Base-by-base conservation (phyloP, 2,888 invertebrate genomes). In the Amphipoea lucens region DNA sequence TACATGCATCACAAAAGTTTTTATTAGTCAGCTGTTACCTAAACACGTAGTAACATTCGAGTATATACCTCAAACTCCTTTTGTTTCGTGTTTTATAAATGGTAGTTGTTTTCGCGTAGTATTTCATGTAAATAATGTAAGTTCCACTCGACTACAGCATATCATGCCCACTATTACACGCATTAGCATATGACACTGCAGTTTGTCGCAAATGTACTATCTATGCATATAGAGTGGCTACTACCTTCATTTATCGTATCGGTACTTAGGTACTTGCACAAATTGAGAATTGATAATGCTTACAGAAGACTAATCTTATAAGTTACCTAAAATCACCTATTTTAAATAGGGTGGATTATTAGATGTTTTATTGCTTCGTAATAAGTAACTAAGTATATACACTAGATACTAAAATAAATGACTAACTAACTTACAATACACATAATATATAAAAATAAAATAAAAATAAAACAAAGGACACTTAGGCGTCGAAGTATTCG, bases 101-200 rank as follows among this genome's bases (percentile, higher is more conserved):
- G 7, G 23, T 23, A 20, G 7, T 14, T 40, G 74, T 68, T 62
- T 68, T 62, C 29, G 23, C 36, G 62, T 4, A 20, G n/a, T 54
- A 48, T 63, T 57, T 45, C 71, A 54, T 20, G 36, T 68, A 48
- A 60, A 70, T 81, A 69, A 12, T 17, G 14, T 14, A 6, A 60
- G 63, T 74, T 74, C 63, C 62, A 57, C 62, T 62, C 14, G 20
- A 40, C 45, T 79, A n/a, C 74, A 60, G 81, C 75, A 76, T 74
- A 74, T 65, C 76, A 79, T 42, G 36, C 17, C 12, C 36, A 63
- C 11, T 65, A 63, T n/a, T 68, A 57, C 57, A 57, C 57, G 62
- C 40, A 86, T 83, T 83, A 80, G 67, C 69, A 76, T 75, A 70
- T 80, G 86, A 85, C 85, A 76, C 40, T 75, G 85, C 86, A 80